phyloP scores from a whole-genome alignment of 2,797 vertebrate genomes.

The Decapterus maruadsi region DNA sequence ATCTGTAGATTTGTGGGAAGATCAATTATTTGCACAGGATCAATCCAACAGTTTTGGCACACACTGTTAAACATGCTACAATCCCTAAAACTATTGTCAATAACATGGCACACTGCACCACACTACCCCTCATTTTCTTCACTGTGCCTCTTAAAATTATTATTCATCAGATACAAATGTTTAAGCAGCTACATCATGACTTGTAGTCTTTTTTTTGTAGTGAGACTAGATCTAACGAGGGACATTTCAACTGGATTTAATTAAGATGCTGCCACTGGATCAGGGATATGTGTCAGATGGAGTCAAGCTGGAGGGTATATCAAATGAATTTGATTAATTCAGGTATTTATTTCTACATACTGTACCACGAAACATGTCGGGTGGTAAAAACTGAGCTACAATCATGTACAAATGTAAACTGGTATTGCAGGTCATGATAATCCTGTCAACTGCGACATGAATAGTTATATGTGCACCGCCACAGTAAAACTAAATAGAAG shows the following conservation, averaged over 20 bases:
- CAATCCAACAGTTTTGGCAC: not conserved
- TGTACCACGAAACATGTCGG: not conserved
- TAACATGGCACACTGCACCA: not conserved
- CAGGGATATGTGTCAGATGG: not conserved
- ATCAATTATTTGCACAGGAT: not conserved
- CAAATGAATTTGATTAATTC: not conserved
- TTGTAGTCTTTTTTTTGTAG: not conserved
- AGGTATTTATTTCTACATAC: not conserved
- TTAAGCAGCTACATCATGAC: not conserved
- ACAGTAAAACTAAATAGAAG: not conserved
- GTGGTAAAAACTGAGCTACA: not conserved
- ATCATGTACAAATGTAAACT: not conserved
- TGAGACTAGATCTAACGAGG: not conserved
- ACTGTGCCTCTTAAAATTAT: no score
- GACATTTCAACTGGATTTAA: not conserved
- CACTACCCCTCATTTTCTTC: no score
- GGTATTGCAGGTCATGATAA: no score
- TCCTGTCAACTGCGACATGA: not conserved
- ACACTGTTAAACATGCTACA: not conserved
- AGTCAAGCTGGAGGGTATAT: not conserved
- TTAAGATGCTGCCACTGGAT: not conserved
- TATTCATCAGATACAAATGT: not conserved
- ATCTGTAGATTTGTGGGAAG: not conserved
- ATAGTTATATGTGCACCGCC: not conserved
- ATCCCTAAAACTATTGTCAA: not conserved